These are phyloP conservation scores for Hemitrygon akajei DNA, from an alignment of 2,797 vertebrate species.

Conservation along the genomic window DNA sequence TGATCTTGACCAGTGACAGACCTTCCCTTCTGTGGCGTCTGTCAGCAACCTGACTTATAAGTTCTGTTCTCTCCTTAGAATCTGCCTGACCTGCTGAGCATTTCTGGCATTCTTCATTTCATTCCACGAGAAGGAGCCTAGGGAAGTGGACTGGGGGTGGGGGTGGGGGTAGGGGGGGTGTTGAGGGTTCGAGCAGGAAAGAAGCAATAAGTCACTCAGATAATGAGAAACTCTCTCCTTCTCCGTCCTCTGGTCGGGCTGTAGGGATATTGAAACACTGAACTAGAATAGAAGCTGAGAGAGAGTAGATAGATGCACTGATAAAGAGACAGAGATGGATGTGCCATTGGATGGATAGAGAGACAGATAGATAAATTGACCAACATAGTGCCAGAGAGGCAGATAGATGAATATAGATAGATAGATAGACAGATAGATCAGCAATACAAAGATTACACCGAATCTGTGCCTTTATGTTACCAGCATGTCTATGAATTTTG, in stretches of 20 bases:
- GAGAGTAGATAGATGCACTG: slow-evolving; percentile 42
- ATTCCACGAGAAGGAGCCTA: no score
- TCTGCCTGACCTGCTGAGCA: no score
- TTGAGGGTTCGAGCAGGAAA: not conserved
- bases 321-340: slow-evolving; percentile 54
- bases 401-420: slow-evolving; percentile 46
- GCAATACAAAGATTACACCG: not conserved
- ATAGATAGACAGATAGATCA: not conserved
- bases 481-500: not conserved
- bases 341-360: slow-evolving; percentile 52
- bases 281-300: slow-evolving; percentile 42
- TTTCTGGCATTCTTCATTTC: no score
- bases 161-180: no score
- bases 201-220: not conserved
- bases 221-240: not conserved
- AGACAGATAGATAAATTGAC: slow-evolving; percentile 50
- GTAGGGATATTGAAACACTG: not conserved
- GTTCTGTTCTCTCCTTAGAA: no score
- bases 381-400: slow-evolving; percentile 38
- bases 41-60: no score
- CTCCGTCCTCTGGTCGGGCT: not conserved
- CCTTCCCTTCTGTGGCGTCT: no score
- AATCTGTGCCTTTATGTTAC: not conserved
- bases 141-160: no score
- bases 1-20: no score